A percentile compares a stretch with the other conserved stretches of the same genome.
Evolutionary conservation across 1,140 invertebrate species (phyloP).

Genomic region (Vanessa tameamea): DNA sequence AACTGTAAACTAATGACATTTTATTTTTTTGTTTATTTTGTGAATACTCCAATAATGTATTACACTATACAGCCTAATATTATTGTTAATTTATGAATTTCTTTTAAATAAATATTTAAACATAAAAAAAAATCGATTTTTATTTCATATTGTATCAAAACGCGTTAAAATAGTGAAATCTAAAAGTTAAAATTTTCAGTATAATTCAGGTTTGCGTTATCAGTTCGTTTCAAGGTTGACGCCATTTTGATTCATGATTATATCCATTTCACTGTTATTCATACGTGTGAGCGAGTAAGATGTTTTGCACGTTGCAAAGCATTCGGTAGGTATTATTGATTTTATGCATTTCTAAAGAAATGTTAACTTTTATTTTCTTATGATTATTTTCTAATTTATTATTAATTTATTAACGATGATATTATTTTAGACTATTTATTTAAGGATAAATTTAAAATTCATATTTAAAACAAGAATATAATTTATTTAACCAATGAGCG

Average conservation of each 20-base stretch:
- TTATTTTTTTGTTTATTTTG: not conserved
- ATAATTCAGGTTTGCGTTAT: conserved; percentile 6
- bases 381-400: too few species aligned
- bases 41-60: not conserved
- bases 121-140: too few species aligned
- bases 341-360: not conserved
- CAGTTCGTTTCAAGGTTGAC: conserved; percentile 8
- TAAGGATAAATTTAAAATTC: too few species aligned
- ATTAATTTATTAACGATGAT: too few species aligned
- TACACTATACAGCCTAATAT: too few species aligned
- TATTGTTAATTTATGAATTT: too few species aligned
- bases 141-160: too few species aligned
- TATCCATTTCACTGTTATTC: not conserved
- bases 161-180: not conserved
- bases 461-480: too few species aligned
- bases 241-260: conserved; percentile 3
- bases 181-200: not conserved
- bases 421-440: too few species aligned
- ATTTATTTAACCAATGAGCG: too few species aligned
- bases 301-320: not conserved
- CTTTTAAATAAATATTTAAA: too few species aligned
- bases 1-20: not conserved
- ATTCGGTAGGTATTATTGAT: conserved; percentile 5
- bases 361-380: not conserved
- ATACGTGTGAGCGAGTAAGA: conserved; percentile 1